Evolutionary conservation across 1,140 invertebrate genomes (phyloP), one percentile per base, ranked within the genome.

Genomic region (Bombus difficillimus): DNA sequence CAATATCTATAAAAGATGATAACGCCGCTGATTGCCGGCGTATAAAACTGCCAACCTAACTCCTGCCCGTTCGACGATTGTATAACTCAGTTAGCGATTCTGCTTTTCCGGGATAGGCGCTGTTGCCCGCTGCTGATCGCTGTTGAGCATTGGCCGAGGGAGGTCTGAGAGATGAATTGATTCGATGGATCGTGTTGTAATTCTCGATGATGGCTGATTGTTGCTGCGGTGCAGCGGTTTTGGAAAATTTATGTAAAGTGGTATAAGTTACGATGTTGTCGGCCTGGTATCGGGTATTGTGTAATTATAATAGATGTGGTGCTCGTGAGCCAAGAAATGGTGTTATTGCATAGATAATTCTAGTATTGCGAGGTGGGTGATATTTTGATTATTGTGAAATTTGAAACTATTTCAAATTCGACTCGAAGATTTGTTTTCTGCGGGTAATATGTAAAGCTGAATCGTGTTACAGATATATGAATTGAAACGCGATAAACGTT

Each of bases 1-100:
- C 39, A 41, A 69, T 74, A 66, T 34, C 83, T 86, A 81, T 77
- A 83, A 89, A 86, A 34, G 84, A 81, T 43, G 85, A 89, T 81
- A 74, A 68, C 59, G 71, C 10, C 22, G n/a, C 81, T 59, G 72
- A 82, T 88, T 78, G 68, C 86, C 8, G 64, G 57, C 57, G 34
- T 57, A 66, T 89, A 76, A 79, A 83, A 83, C 39, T 89, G 32
- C 62, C n/a, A 32, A n/a, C 6, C n/a, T 66, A 62, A 34, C 32
- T 41, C 53, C 13, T 12, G 28, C n/a, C n/a, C 47, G 79, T 15
- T 18, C 71, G 73, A 41, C 34, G 37, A 64, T 85, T 72, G 41
- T 78, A 74, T 66, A 74, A 86, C 39, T 82, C 76, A 22, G 75
- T 84, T 79, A 75, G 73, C 39, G 59, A 64, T 74, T 68, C 43